Evolutionary conservation across 2,113 vertebrate genomes (phyloP).

Genomic region (Anguilla japonica): DNA sequence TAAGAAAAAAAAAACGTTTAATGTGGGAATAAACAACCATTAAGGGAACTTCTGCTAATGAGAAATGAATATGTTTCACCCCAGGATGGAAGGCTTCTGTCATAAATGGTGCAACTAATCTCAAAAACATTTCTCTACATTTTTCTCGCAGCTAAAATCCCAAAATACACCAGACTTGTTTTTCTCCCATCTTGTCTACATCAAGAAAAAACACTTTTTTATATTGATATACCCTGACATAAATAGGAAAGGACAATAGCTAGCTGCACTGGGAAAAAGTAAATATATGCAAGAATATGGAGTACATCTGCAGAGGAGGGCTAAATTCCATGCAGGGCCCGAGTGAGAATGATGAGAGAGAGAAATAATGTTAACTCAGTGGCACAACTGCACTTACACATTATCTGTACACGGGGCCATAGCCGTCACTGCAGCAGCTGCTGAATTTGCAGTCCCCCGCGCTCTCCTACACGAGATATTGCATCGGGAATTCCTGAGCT

Average conservation of each 20-base stretch:
- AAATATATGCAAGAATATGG: background rate
- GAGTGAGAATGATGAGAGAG: background rate
- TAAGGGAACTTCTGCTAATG: conserved; percentile 14
- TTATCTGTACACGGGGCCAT: background rate
- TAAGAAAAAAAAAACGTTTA: background rate
- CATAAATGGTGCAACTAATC: background rate
- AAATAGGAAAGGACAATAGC: background rate
- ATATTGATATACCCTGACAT: conserved; percentile 12
- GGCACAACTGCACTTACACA: background rate
- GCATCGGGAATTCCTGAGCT: conserved; percentile 20
- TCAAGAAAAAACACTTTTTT: background rate
- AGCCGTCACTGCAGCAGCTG: background rate
- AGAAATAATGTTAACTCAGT: background rate
- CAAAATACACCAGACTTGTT: conserved; percentile 9
- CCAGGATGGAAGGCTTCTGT: background rate
- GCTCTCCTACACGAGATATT: conserved; percentile 21
- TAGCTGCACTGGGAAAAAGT: background rate
- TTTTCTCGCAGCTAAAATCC: conserved; percentile 2
- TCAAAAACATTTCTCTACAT: conserved; percentile 13
- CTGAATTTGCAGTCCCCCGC: conserved; percentile 13
- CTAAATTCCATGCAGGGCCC: background rate
- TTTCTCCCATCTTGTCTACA: conserved; percentile 11
- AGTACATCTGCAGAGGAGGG: background rate
- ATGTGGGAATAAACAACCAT: background rate
- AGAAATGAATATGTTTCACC: background rate